Base-by-base conservation (phyloP, 30 jellyfish, hydroid and myxozoan genomes). In the Hydra vulgaris region DNA sequence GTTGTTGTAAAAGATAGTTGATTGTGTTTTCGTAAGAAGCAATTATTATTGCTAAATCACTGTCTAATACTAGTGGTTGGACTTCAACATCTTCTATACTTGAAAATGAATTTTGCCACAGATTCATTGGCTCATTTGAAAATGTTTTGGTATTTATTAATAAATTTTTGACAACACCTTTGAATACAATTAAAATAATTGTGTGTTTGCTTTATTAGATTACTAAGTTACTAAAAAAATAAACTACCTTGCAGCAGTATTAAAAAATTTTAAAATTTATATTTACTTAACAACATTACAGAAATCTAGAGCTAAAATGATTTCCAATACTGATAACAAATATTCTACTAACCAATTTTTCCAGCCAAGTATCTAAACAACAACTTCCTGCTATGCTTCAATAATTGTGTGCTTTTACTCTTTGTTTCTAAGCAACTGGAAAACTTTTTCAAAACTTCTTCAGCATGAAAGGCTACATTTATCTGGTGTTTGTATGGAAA, bases 1-100 rank as follows among this genome's bases (percentile, higher is more conserved):
- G 73, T 25, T 85, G 86, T 53, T 77, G 75, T 19, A 61, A 27
- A 78, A 91, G 81, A 89, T 15, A 71, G 66, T 87, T 95, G 70
- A 89, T 85, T 16, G 96, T 78, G 81, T 81, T 80, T 20, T 89
- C 95, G 79, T 89, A 89, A 17, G 96, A 88, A 23, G 84, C 78
- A 21, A 89, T 53, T 24, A 89, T 83, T 12, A 82, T 77, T 21
- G 95, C 95, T 20, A 84, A 78, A 21, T 85, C 92, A 21, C 27
- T 69, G 18, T 81, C 92, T 19, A 19, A 21, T 21, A 76, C 83
- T 17, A 89, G 74, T 15, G 96, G 96, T 27, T 74, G 84, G n/a
- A 70, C 17, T 75, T 89, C 96, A 8, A 89, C 67, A n/a, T 86
- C 89, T 71, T 89, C 96, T 55, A 68, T 23, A 23, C 72, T 85